These are phyloP conservation scores for western clawed frog (Xenopus tropicalis) DNA, from an alignment of 2,113 vertebrate genomes.

Conservation along the genomic window DNA sequence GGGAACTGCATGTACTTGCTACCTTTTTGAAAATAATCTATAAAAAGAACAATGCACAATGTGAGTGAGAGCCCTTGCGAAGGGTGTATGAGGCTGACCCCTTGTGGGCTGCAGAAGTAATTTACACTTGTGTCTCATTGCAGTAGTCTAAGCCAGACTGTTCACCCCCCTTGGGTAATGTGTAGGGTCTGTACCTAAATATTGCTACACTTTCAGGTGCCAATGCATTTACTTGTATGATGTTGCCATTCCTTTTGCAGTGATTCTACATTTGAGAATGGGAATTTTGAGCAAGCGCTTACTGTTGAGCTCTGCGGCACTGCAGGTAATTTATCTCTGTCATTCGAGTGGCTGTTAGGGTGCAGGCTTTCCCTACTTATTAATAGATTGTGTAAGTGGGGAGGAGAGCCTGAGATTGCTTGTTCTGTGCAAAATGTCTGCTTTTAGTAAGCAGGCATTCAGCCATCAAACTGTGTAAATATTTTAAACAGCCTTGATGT, in stretches of 20 bases:
- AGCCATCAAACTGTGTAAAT: no score
- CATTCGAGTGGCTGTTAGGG: background rate
- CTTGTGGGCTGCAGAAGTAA: background rate
- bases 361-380: background rate
- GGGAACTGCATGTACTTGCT: background rate
- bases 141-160: background rate
- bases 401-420: no score
- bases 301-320: slow-evolving; percentile 93
- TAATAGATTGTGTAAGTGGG: background rate
- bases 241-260: slow-evolving; percentile 49
- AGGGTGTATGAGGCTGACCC: background rate
- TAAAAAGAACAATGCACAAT: background rate
- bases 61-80: background rate
- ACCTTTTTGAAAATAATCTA: background rate
- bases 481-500: no score
- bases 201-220: background rate
- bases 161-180: no score
- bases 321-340: slow-evolving; percentile 73
- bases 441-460: no score
- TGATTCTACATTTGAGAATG: slow-evolving; percentile 67
- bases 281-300: slow-evolving; percentile 84
- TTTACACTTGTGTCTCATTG: background rate
- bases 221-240: background rate
- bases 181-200: no score
- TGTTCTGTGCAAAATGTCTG: no score